Evolutionary conservation across 2,888 invertebrate species (phyloP), one percentile per base, ranked within the genome.

Genomic region (Macrophya alboannulata): DNA sequence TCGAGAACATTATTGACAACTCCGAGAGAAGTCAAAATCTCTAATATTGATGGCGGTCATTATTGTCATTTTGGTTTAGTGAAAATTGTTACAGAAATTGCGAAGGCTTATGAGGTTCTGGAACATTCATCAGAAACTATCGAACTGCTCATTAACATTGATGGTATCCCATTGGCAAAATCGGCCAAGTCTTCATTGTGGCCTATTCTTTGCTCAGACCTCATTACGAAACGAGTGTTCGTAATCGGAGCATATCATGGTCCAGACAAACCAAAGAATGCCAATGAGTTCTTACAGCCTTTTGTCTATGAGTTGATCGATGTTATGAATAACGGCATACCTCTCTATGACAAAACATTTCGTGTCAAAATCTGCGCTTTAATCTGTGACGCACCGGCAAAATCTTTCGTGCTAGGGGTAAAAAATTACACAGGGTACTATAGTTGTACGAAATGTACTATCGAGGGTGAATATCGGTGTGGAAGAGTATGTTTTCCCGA

Each of bases 1-100:
- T 71, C 84, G n/a, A 79, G 85, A 43, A 86, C 85, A 59, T 71
- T 86, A 48, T n/a, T 86, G 12, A 81, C 79, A 59, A 86, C 86
- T 6, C 86, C 84, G n/a, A 84, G 31, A 82, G 37, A 21, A 55
- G 62, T 43, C 17, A 62, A 79, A 31, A 45, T 86, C 25, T 48
- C 84, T 15, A 48, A 84, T 68, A 86, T 86, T 51, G 85, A 15
- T 15, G 81, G 40, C 77, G 85, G 84, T 12, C 25, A 81, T 3
- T 86, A 85, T 81, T 86, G 86, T 59, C 84, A 85, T 43, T 17
- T 84, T 1, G 51, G 21, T 21, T 62, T 51, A 25, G 51, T 9
- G 37, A 77, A 65, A 59, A n/a, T 43, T 15, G 25, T 77, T 0
- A 25, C 51, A 25, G 31, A 15, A 25, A 77, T 77, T 51, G 76